Conservation (phyloP, 2,797 vertebrate species). For the Poecilia picta region DNA sequence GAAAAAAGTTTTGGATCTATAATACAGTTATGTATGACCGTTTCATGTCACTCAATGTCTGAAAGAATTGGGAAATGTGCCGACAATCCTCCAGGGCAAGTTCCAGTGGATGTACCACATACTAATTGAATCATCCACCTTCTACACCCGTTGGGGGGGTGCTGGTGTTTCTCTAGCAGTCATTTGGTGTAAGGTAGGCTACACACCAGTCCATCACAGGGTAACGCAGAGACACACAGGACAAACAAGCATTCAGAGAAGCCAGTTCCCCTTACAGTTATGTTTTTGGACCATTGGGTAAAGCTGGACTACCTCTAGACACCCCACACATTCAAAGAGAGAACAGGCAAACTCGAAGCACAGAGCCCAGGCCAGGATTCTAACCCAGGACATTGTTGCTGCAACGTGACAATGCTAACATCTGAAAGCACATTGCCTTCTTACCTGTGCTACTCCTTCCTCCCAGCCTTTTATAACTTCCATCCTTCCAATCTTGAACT, state of each 20-base stretch:
- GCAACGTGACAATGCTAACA: background rate
- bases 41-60: background rate
- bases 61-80: background rate
- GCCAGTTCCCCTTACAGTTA: background rate
- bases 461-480: constrained; percentile 99
- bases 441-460: constrained; percentile 95
- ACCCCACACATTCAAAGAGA: background rate
- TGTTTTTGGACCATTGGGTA: background rate
- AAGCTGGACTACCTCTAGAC: background rate
- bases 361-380: background rate
- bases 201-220: background rate
- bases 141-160: too few relatives aligned
- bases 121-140: too few relatives aligned
- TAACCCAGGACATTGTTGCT: background rate
- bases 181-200: background rate
- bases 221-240: background rate
- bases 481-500: constrained; percentile 93
- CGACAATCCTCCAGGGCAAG: background rate
- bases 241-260: background rate
- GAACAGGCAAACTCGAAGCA: background rate
- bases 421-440: background rate
- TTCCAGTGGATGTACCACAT: background rate
- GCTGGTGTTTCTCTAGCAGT: too few relatives aligned
- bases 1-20: background rate
- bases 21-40: background rate